These are phyloP conservation scores for Brachypodius melanocephalos DNA, from an alignment of 2,113 vertebrate species.

Conservation along the genomic window DNA sequence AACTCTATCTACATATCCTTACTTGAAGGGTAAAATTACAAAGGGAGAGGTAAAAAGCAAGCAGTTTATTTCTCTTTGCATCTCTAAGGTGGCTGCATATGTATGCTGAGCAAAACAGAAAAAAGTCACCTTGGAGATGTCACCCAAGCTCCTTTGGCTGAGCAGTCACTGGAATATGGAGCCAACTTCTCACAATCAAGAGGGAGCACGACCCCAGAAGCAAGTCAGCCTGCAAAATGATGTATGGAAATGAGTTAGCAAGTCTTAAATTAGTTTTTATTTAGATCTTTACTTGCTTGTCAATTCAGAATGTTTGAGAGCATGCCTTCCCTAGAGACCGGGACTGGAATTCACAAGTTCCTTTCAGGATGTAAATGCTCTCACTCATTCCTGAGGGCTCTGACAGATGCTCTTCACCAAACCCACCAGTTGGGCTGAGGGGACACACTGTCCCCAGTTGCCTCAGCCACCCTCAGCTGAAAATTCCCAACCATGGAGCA, in stretches of 20 bases:
- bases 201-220: slow-evolving; percentile 3
- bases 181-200: slow-evolving; percentile 13
- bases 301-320: neutral
- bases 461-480: neutral
- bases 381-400: neutral
- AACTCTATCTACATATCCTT: neutral
- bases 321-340: fast-evolving
- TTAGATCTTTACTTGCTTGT: neutral
- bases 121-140: slow-evolving; percentile 8
- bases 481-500: neutral
- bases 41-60: neutral
- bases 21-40: neutral
- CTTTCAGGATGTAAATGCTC: neutral
- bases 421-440: neutral
- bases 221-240: slow-evolving; percentile 21
- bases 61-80: neutral
- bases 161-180: neutral
- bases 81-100: neutral
- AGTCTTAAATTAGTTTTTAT: neutral
- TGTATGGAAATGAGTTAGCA: neutral
- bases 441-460: neutral
- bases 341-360: neutral
- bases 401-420: neutral
- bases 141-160: slow-evolving; percentile 25
- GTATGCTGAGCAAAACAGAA: neutral